These are phyloP conservation scores for Popillia japonica DNA, from an alignment of 1,140 invertebrate genomes.

Conservation along the genomic window DNA sequence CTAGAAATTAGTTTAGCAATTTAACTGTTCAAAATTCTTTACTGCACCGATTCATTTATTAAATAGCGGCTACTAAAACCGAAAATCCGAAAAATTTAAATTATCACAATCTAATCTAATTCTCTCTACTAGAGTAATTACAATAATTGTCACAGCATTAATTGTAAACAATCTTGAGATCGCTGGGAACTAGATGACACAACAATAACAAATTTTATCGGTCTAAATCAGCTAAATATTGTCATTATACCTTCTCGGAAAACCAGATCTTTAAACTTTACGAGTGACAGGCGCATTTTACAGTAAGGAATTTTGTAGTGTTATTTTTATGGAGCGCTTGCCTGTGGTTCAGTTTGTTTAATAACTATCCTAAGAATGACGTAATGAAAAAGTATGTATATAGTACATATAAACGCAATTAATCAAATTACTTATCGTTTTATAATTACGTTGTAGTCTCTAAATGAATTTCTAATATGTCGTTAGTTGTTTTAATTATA, in stretches of 20 bases:
- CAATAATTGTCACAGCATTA: too few relatives aligned
- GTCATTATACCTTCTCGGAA: not conserved
- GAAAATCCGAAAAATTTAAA: too few relatives aligned
- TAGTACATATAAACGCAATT: not conserved
- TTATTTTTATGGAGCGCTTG: conserved; percentile 2
- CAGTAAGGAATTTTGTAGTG: conserved; percentile 12
- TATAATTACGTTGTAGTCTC: not conserved
- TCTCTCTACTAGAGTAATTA: too few relatives aligned
- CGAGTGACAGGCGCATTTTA: not conserved
- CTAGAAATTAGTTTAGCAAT: too few relatives aligned
- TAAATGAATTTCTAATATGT: not conserved
- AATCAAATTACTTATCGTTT: not conserved
- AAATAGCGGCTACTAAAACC: too few relatives aligned
- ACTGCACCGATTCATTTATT: too few relatives aligned
- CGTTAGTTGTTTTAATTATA: not conserved
- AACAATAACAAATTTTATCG: too few relatives aligned
- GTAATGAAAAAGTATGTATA: not conserved
- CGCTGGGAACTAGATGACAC: too few relatives aligned
- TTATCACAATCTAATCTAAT: too few relatives aligned
- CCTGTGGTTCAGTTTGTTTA: not conserved
- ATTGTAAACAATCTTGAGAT: too few relatives aligned
- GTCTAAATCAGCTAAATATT: too few relatives aligned
- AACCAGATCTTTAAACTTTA: not conserved
- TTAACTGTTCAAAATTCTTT: too few relatives aligned
- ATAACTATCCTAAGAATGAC: not conserved